These are phyloP conservation scores for Zelleria hepariella DNA, from an alignment of 2,888 invertebrate genomes.

Conservation along the genomic window DNA sequence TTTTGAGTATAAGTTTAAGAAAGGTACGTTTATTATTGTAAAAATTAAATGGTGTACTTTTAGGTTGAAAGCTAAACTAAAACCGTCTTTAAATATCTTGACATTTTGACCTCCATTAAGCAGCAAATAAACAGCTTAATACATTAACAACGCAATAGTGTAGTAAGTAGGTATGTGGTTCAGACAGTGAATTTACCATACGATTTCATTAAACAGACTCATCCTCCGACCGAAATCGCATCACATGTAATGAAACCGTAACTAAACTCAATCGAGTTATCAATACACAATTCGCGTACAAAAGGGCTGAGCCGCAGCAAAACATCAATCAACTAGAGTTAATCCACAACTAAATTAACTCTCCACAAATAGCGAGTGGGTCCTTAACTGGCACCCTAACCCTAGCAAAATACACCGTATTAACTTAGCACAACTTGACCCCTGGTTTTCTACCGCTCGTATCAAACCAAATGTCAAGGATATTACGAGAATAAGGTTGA, in stretches of 20 bases:
- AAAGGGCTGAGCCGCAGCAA: constrained; percentile 41
- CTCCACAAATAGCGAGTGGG: constrained; percentile 39
- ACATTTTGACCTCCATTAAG: too few species aligned
- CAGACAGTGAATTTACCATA: too few species aligned
- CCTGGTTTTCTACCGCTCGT: background rate
- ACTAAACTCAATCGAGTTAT: background rate
- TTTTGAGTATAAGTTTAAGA: too few species aligned
- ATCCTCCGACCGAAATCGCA: background rate
- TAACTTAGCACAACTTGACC: background rate
- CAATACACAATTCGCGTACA: constrained; percentile 12
- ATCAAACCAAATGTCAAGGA: too few species aligned
- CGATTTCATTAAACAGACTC: too few species aligned
- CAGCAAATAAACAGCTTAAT: too few species aligned
- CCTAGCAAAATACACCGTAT: constrained; percentile 31
- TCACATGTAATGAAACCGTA: background rate
- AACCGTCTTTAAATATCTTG: too few species aligned
- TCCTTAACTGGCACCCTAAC: constrained; percentile 28
- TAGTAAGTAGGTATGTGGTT: too few species aligned
- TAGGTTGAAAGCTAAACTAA: too few species aligned
- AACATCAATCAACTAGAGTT: constrained; percentile 67
- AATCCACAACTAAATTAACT: constrained; percentile 69
- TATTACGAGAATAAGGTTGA: constrained; percentile 17
- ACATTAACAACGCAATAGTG: too few species aligned
- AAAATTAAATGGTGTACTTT: too few species aligned
- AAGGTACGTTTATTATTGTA: too few species aligned